These are phyloP conservation scores for Temnothorax ravouxi DNA, from an alignment of 2,888 invertebrate species.

Conservation along the genomic window DNA sequence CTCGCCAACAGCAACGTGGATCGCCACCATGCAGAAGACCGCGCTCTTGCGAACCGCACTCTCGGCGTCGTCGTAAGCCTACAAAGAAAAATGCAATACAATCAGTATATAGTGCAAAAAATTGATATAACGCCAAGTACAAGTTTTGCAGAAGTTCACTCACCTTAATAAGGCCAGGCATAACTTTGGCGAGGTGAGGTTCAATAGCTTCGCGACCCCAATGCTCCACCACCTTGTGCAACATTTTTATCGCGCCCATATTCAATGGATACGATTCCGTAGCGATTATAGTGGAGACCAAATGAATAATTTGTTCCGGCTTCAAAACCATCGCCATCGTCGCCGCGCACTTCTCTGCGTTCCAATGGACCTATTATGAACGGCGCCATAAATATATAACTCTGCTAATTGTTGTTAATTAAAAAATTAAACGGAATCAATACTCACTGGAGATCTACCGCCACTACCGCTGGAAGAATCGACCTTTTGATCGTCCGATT, in stretches of 20 bases:
- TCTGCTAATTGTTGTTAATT: background rate
- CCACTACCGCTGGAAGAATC: conserved; percentile 74
- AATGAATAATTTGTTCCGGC: conserved; percentile 92
- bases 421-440: conserved; percentile 1
- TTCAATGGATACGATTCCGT: conserved; percentile 95
- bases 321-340: conserved; percentile 94
- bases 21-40: conserved; percentile 98
- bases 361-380: conserved; percentile 90
- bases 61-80: conserved; percentile 97
- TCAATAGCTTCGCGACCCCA: conserved; percentile 91
- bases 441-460: conserved; percentile 84
- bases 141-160: conserved; percentile 62
- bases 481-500: conserved; percentile 83
- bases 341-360: conserved; percentile 94
- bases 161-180: conserved; percentile 96
- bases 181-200: conserved; percentile 92
- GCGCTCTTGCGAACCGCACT: conserved; percentile 98
- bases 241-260: conserved; percentile 96
- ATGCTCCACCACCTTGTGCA: conserved; percentile 94
- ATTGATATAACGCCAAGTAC: background rate
- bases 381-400: too few relatives aligned
- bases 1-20: conserved; percentile 96
- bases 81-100: conserved; percentile 60
- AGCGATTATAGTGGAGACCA: conserved; percentile 94
- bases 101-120: background rate